Base-by-base conservation (phyloP, 2,113 vertebrate species). In the Ageneiosus marmoratus region DNA sequence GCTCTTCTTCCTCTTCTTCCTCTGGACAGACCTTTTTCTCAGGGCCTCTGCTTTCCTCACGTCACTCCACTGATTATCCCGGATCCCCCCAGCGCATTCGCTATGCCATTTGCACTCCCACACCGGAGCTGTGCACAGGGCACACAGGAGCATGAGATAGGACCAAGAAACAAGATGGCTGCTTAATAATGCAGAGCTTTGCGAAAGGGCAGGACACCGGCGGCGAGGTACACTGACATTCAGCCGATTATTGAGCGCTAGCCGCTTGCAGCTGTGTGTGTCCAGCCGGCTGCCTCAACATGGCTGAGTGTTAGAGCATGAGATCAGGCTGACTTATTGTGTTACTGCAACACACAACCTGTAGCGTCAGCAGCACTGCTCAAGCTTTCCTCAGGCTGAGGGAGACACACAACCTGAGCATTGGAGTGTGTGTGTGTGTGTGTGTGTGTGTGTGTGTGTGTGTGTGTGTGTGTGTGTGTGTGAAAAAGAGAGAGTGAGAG, bases 161-260 rank as follows among this genome's bases (percentile, higher is more conserved):
- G 90, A 85, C 89, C 87, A 90, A 91, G 91, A 92, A 91, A 91
- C 91, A 82, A 92, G 91, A 89, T 87, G 86, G 86, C 82, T 89
- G 88, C 92, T 94, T 92, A 95, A 94, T 94, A 93, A 94, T 95
- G 94, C 93, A 95, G 92, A 90, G 91, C 87, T 88, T 88, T 89
- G 86, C 89, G 65, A 94, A 94, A 94, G 93, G 93, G 93, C 93
- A 94, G 88, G 88, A 88, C 89, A 90, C 88, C 82, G 84, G 88
- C 87, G 50, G 88, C 84, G 88, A 90, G 88, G 86, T 80, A 37
- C 89, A 89, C 92, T 92, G 92, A 94, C 93, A 93, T 94, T 94
- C 93, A 91, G 91, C 89, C 85, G 82, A 88, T 90, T 90, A 91
- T 83, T 72, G 86, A 93, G 91, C 89, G 82, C 44, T 60, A 76